phyloP scores from a whole-genome alignment of 1,140 invertebrate species.

The Heliconius congener region DNA sequence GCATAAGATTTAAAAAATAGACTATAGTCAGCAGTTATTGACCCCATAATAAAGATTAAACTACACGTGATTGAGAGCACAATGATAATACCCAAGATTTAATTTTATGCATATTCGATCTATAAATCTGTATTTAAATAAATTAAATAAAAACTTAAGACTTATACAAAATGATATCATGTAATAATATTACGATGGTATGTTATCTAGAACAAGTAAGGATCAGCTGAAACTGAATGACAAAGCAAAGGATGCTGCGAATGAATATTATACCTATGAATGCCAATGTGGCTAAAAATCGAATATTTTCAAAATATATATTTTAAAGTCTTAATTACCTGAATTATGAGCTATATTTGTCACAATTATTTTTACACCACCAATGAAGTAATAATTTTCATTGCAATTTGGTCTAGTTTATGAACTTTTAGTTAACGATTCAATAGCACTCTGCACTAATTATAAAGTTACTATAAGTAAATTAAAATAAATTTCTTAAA shows the following conservation, averaged over 20 bases:
- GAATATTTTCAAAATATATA: slow-evolving; percentile 17
- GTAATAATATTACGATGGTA: slow-evolving; percentile 60
- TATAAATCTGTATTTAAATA: neutral
- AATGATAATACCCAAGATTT: slow-evolving; percentile 50
- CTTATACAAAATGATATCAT: slow-evolving; percentile 1
- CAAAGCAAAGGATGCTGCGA: slow-evolving; percentile 41
- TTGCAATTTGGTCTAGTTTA: slow-evolving; percentile 63
- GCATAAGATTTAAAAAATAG: slow-evolving; percentile 55
- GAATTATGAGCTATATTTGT: slow-evolving; percentile 75
- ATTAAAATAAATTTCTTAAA: slow-evolving; percentile 31
- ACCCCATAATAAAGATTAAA: slow-evolving; percentile 74
- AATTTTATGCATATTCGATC: neutral
- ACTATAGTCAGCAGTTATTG: slow-evolving; percentile 72
- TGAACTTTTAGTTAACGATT: slow-evolving; percentile 38
- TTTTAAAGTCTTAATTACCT: slow-evolving; percentile 70
- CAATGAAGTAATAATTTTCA: slow-evolving; percentile 79
- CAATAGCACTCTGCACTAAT: slow-evolving; percentile 36
- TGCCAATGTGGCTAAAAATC: neutral
- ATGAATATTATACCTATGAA: slow-evolving; percentile 24
- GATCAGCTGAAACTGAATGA: slow-evolving; percentile 44
- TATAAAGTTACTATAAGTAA: slow-evolving; percentile 28
- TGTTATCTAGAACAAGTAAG: slow-evolving; percentile 54
- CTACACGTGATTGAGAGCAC: slow-evolving; percentile 76
- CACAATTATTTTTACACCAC: slow-evolving; percentile 81
- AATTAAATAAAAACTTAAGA: slow-evolving; percentile 26